Percentiles rank a stretch among this genome's conserved stretches.
Conservation (phyloP, 2,888 invertebrate genomes). For the Charanyca ferruginea region DNA sequence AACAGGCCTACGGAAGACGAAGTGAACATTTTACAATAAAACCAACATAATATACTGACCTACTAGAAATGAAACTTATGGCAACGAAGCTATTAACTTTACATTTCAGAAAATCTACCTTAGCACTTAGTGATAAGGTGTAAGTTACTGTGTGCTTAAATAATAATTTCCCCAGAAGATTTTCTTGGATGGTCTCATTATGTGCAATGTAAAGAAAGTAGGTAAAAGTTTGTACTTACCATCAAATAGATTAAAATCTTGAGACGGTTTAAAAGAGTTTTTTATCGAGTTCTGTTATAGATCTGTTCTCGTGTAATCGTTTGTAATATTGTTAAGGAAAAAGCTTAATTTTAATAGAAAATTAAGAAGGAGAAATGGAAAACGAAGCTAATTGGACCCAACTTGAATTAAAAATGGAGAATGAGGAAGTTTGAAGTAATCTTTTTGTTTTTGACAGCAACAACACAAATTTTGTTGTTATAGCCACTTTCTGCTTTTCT, state of each 20-base stretch:
- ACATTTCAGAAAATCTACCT: slow-evolving; percentile 47
- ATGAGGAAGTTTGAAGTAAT: too few relatives aligned
- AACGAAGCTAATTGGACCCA: too few relatives aligned
- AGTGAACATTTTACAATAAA: slow-evolving; percentile 57
- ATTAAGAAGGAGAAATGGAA: background rate
- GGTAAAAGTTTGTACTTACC: slow-evolving; percentile 67
- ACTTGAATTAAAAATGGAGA: too few relatives aligned
- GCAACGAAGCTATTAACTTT: slow-evolving; percentile 56
- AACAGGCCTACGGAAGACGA: slow-evolving; percentile 43
- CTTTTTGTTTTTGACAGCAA: too few relatives aligned
- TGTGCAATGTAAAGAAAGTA: slow-evolving; percentile 64
- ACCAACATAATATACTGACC: slow-evolving; percentile 65
- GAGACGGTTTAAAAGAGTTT: slow-evolving; percentile 58
- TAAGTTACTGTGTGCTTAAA: slow-evolving; percentile 46
- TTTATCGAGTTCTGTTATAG: slow-evolving; percentile 37
- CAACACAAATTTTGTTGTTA: too few relatives aligned
- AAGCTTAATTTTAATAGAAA: slow-evolving; percentile 7
- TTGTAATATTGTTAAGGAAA: slow-evolving; percentile 15
- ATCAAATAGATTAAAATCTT: slow-evolving; percentile 67
- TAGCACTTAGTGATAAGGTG: slow-evolving; percentile 51
- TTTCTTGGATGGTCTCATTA: slow-evolving; percentile 71
- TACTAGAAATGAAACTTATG: slow-evolving; percentile 69
- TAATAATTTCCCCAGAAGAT: slow-evolving; percentile 68
- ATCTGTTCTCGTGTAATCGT: slow-evolving; percentile 21
- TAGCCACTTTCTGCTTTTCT: too few relatives aligned